Percentiles rank a stretch among this genome's conserved stretches.
Conservation (phyloP, 35 echinoderm and acorn worm genomes). For the Nesometra sesokonis region DNA sequence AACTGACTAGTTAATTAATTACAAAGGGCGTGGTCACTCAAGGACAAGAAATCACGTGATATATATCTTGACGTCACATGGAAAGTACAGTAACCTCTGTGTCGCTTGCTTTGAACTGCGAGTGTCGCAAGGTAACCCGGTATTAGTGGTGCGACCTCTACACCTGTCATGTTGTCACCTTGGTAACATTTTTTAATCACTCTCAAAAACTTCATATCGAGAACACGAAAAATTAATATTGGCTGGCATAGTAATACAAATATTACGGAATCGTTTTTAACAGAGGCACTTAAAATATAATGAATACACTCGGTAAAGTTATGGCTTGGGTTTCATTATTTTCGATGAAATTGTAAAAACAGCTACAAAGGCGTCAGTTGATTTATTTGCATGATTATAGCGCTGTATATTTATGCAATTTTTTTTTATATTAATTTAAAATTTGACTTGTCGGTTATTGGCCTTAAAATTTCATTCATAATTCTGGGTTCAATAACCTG, state of each 20-base stretch:
- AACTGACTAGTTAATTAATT: not conserved
- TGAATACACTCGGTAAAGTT: not conserved
- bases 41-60: not conserved
- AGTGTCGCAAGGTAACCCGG: too few relatives aligned
- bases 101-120: not conserved
- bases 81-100: not conserved
- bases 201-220: not conserved
- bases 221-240: not conserved
- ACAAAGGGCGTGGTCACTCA: not conserved
- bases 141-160: not conserved
- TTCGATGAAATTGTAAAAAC: not conserved
- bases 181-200: not conserved
- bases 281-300: not conserved
- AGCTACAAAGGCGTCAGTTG: not conserved
- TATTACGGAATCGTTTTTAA: not conserved
- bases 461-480: not conserved
- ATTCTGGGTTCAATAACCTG: not conserved
- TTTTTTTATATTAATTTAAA: not conserved
- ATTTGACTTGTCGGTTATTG: not conserved
- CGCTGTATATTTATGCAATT: not conserved
- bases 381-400: not conserved
- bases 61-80: not conserved
- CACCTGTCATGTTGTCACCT: not conserved
- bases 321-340: not conserved
- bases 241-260: not conserved